phyloP scores from a whole-genome alignment of 2,113 vertebrate genomes.

The Prionailurus viverrinus region DNA sequence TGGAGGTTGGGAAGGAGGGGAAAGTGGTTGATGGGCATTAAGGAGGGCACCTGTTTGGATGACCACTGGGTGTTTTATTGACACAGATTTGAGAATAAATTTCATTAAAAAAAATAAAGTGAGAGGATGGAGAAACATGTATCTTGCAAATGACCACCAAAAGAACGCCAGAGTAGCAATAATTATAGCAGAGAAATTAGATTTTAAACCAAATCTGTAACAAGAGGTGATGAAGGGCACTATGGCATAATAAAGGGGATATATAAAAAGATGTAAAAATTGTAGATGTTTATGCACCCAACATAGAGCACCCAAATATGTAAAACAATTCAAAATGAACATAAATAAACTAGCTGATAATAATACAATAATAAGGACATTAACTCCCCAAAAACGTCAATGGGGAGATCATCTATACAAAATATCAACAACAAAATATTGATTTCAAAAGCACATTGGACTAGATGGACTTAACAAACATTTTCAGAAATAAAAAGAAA shows the following conservation, averaged over 20 bases:
- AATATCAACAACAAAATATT: background rate
- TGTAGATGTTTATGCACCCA: background rate
- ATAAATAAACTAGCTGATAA: background rate
- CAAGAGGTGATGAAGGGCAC: background rate
- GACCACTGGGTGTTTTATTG: no score
- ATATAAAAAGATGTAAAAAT: background rate
- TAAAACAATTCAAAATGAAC: background rate
- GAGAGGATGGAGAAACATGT: background rate
- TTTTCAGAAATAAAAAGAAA: background rate
- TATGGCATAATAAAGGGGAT: background rate
- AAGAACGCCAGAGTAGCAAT: background rate
- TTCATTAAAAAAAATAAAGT: background rate
- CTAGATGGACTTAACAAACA: background rate
- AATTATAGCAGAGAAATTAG: background rate
- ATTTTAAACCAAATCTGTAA: background rate
- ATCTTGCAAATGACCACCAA: background rate
- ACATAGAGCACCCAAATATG: background rate
- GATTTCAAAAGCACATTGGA: background rate
- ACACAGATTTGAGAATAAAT: no score
- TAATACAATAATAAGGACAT: background rate
- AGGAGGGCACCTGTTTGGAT: no score
- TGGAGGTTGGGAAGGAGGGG: no score
- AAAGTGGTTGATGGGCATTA: no score
- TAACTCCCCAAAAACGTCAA: background rate
- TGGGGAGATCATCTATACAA: background rate